Evolutionary conservation across 2,888 invertebrate species (phyloP).

Genomic region (Nymphalis urticae): DNA sequence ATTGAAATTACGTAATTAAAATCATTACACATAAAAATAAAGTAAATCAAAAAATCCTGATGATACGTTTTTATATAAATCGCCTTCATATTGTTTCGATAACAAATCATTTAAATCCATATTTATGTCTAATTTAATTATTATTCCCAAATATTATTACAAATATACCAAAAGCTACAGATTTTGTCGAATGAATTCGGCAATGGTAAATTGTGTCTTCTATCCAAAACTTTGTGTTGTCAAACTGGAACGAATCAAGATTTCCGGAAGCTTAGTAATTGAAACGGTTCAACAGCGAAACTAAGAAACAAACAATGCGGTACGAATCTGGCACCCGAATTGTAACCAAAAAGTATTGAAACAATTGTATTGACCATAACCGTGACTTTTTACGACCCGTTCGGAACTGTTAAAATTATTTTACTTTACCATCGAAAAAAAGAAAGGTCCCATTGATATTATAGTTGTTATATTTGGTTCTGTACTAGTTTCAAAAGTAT

Average conservation of each 20-base stretch:
- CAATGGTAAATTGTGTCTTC: constrained; percentile 36
- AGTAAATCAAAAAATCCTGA: too few relatives aligned
- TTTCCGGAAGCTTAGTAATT: constrained; percentile 63
- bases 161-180: constrained; percentile 13
- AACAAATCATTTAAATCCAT: too few relatives aligned
- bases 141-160: too few relatives aligned
- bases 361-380: constrained; percentile 60
- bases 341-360: constrained; percentile 57
- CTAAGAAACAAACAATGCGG: constrained; percentile 51
- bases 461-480: constrained; percentile 13
- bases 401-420: constrained; percentile 44
- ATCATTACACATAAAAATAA: too few relatives aligned
- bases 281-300: constrained; percentile 56
- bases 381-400: constrained; percentile 56
- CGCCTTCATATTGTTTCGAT: too few relatives aligned
- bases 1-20: not conserved
- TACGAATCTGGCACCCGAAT: constrained; percentile 56
- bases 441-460: constrained; percentile 35
- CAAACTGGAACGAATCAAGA: constrained; percentile 48
- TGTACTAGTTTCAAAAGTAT: not conserved
- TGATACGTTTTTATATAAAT: too few relatives aligned
- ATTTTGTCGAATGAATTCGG: constrained; percentile 26
- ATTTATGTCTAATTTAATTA: too few relatives aligned
- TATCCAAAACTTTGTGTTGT: constrained; percentile 40
- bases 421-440: constrained; percentile 50